A percentile compares a stretch with the other conserved stretches of the same genome.
Conservation (phyloP, 2,113 vertebrate species). For the Bubalus kerabau region DNA sequence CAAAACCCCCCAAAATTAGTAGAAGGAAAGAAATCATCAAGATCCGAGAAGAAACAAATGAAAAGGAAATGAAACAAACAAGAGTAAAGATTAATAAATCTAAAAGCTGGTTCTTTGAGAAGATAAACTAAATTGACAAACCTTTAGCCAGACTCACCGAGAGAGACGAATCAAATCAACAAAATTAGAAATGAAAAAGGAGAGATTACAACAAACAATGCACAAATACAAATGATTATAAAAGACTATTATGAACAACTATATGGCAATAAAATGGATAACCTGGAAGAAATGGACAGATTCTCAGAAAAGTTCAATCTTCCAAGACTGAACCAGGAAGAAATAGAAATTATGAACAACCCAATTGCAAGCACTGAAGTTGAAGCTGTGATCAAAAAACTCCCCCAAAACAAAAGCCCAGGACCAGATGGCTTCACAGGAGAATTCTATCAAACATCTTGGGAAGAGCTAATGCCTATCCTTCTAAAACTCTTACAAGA, state of each 20-base stretch:
- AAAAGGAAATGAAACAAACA: not conserved
- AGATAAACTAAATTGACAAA: not conserved
- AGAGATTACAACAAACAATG: not conserved
- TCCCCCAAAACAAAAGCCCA: not conserved
- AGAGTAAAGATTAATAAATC: not conserved
- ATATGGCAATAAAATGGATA: not conserved
- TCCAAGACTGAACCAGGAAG: not conserved
- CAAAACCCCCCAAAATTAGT: not conserved
- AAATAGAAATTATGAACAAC: not conserved
- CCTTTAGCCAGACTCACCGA: not conserved
- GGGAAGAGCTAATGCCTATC: not conserved
- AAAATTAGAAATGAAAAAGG: not conserved
- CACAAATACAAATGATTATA: not conserved
- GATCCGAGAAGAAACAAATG: not conserved
- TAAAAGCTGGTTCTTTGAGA: not conserved
- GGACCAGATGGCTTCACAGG: not conserved
- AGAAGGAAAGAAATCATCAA: not conserved
- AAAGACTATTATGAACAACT: not conserved
- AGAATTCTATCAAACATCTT: not conserved
- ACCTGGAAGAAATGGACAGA: not conserved
- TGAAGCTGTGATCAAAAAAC: not conserved
- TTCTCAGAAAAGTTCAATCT: not conserved
- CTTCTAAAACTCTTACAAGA: not conserved
- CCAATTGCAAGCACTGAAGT: not conserved
- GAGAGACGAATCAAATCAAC: not conserved